A percentile compares a stretch with the other conserved stretches of the same genome.
These are phyloP conservation scores for Eulemur rufifrons DNA, from an alignment of 2,113 vertebrate species.

Conservation along the genomic window DNA sequence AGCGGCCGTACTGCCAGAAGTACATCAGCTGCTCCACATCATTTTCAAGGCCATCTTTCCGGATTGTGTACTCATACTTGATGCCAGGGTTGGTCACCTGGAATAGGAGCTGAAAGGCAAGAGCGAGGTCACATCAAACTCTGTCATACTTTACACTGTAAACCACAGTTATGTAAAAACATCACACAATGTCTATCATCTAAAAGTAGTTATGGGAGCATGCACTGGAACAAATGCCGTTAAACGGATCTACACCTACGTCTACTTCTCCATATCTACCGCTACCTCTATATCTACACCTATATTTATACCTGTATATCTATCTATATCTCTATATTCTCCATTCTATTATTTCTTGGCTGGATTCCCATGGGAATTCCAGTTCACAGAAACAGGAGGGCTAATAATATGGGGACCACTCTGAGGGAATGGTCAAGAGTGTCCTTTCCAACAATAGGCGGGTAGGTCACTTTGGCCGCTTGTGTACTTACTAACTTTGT, in stretches of 20 bases:
- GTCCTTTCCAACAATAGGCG: neutral
- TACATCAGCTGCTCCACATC: constrained; percentile 89
- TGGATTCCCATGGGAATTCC: neutral
- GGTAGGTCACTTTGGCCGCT: neutral
- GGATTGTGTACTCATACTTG: constrained; percentile 93
- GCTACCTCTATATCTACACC: neutral
- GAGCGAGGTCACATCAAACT: neutral
- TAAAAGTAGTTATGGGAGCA: neutral
- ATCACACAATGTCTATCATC: too few relatives aligned
- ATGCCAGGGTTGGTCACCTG: constrained; percentile 96
- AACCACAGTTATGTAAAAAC: neutral
- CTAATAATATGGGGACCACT: neutral
- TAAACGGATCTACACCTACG: neutral
- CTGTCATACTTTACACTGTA: accelerated
- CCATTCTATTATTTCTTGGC: neutral
- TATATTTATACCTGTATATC: neutral
- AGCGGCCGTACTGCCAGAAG: constrained; percentile 92
- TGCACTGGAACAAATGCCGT: neutral
- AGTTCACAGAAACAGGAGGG: neutral
- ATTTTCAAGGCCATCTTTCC: constrained; percentile 89
- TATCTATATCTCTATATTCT: neutral
- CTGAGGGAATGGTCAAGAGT: neutral
- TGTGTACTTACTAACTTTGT: neutral
- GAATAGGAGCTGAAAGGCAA: constrained; percentile 90
- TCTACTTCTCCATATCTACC: neutral